These are phyloP conservation scores for Acrocyrtus sp. DNA, from an alignment of 2,888 invertebrate species.

Conservation along the genomic window DNA sequence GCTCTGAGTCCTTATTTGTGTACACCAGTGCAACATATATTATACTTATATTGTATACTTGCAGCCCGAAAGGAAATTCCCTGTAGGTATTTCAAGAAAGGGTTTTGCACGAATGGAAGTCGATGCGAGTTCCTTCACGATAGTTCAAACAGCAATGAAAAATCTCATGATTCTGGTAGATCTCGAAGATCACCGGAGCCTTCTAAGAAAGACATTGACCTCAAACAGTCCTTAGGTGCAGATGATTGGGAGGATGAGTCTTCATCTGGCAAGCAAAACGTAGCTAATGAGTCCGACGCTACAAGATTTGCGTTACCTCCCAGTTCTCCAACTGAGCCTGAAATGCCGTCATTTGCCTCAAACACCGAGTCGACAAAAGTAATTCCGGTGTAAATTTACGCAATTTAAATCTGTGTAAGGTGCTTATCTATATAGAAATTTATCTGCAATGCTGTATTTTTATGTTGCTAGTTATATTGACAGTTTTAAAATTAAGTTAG, in stretches of 20 bases:
- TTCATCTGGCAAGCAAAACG: background rate
- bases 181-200: conserved; percentile 10
- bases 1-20: no score
- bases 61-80: conserved; percentile 64
- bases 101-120: conserved; percentile 83
- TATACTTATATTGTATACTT: conserved; percentile 3
- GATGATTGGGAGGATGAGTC: background rate
- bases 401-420: background rate
- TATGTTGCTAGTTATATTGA: no score
- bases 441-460: no score
- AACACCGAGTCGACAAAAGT: conserved; percentile 38
- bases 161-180: conserved; percentile 4
- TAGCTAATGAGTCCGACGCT: background rate
- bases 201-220: conserved; percentile 4
- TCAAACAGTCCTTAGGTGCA: conserved; percentile 11
- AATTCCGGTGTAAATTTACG: conserved; percentile 38
- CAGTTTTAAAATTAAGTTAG: no score
- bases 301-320: conserved; percentile 46
- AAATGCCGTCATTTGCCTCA: conserved; percentile 17
- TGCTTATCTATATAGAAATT: background rate
- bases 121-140: conserved; percentile 87
- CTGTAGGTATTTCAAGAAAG: conserved; percentile 83
- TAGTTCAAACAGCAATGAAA: conserved; percentile 57
- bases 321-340: conserved; percentile 50
- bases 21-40: no score